phyloP scores from a whole-genome alignment of 2,888 invertebrate genomes.

The Euplagia quadripunctaria region DNA sequence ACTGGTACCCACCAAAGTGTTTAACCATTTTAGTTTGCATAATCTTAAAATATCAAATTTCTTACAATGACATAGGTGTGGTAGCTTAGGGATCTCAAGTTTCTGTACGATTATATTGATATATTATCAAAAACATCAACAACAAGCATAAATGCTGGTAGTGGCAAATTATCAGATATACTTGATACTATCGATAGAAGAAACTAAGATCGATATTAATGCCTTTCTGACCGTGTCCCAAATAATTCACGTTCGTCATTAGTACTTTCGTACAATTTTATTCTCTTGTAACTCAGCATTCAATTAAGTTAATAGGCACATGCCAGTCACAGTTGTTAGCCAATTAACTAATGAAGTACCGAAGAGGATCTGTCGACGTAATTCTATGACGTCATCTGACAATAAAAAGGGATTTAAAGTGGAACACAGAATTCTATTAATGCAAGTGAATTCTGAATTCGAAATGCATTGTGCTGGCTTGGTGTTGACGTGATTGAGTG shows the following conservation, averaged over 20 bases:
- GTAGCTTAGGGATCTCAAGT: too few species aligned
- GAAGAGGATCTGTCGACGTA: slow-evolving; percentile 43
- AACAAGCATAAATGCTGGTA: too few species aligned
- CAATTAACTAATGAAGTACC: slow-evolving; percentile 68
- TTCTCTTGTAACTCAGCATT: slow-evolving; percentile 52
- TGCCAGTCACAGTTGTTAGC: slow-evolving; percentile 56
- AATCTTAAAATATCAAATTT: too few species aligned
- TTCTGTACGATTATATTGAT: too few species aligned
- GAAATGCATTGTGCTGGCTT: slow-evolving; percentile 23
- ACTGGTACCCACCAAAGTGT: not conserved
- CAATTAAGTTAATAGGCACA: slow-evolving; percentile 62
- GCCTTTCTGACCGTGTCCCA: not conserved
- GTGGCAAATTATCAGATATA: too few species aligned
- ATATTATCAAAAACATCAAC: too few species aligned
- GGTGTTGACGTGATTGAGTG: slow-evolving; percentile 26
- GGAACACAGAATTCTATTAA: slow-evolving; percentile 45
- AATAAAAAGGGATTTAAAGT: slow-evolving; percentile 48
- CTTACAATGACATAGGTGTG: too few species aligned
- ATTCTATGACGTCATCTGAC: slow-evolving; percentile 44
- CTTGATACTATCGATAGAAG: too few species aligned
- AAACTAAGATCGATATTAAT: not conserved
- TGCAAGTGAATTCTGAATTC: slow-evolving; percentile 27
- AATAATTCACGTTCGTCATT: slow-evolving; percentile 30
- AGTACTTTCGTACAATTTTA: slow-evolving; percentile 43
- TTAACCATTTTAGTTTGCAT: too few species aligned